phyloP scores from a whole-genome alignment of 1,140 invertebrate genomes.

The Cryptotermes secundus region DNA sequence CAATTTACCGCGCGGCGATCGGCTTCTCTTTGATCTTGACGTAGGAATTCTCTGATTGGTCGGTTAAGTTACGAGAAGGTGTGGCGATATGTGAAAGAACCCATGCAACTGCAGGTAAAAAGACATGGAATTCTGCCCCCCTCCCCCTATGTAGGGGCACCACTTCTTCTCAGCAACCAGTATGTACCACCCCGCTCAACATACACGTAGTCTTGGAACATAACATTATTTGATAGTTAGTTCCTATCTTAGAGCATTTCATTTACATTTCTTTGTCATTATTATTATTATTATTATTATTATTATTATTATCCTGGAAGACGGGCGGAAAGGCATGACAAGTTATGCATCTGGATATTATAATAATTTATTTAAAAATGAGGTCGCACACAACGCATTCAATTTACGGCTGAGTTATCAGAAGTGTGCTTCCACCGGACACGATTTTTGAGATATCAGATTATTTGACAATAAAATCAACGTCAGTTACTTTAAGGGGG shows the following conservation, averaged over 20 bases:
- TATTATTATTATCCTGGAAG: neutral
- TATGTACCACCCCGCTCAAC: neutral
- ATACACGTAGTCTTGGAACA: neutral
- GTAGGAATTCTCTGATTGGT: neutral
- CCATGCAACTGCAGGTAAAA: conserved; percentile 12
- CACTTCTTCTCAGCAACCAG: no score
- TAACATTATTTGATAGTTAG: neutral
- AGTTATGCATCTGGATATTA: neutral
- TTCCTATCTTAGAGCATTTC: neutral
- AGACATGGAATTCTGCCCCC: neutral
- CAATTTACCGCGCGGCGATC: conserved; percentile 12
- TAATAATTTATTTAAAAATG: neutral
- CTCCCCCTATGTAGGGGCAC: no score
- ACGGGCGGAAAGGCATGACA: neutral
- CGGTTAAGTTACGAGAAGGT: neutral
- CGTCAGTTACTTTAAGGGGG: no score
- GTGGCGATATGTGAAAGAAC: neutral
- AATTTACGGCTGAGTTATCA: neutral
- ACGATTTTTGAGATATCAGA: neutral
- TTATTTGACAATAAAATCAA: no score
- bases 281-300: no score
- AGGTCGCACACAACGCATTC: neutral
- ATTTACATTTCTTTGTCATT: neutral
- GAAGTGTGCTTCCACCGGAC: neutral
- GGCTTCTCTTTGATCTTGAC: conserved; percentile 22